These are phyloP conservation scores for Corythucha ciliata DNA, from an alignment of 2,888 invertebrate species.

Conservation along the genomic window DNA sequence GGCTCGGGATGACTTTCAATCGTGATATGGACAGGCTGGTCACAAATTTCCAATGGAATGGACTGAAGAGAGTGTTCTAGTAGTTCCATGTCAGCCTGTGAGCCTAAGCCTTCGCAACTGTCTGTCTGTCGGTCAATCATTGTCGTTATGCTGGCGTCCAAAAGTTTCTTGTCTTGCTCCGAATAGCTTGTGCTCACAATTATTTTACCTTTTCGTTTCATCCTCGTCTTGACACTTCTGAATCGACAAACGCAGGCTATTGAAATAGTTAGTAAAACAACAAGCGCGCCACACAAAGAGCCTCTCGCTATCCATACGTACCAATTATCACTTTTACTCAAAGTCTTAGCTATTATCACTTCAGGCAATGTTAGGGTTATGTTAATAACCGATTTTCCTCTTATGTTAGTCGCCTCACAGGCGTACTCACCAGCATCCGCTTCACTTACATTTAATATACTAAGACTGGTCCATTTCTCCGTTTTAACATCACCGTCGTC, in stretches of 20 bases:
- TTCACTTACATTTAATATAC: conserved; percentile 70
- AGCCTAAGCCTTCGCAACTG: conserved; percentile 57
- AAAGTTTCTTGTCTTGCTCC: conserved; percentile 77
- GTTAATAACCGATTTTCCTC: conserved; percentile 46
- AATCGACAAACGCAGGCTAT: conserved; percentile 50
- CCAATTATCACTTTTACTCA: conserved; percentile 62
- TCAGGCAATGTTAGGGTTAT: conserved; percentile 56
- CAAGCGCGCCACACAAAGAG: conserved; percentile 57
- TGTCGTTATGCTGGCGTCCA: conserved; percentile 69
- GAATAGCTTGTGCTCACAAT: conserved; percentile 74
- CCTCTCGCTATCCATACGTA: conserved; percentile 62
- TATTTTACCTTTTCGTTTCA: conserved; percentile 54
- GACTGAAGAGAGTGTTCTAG: conserved; percentile 39
- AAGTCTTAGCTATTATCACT: conserved; percentile 66
- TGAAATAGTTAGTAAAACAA: conserved; percentile 48
- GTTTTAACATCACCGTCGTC: conserved; percentile 33
- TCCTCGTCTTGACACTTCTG: conserved; percentile 45
- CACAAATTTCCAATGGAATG: conserved; percentile 40
- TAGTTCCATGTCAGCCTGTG: conserved; percentile 51
- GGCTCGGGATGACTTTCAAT: conserved; percentile 44
- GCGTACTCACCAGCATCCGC: conserved; percentile 76
- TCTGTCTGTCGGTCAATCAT: conserved; percentile 43
- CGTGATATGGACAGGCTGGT: conserved; percentile 45
- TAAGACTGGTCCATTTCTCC: conserved; percentile 68
- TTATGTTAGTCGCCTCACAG: conserved; percentile 62